These are phyloP conservation scores for Drosophila pandora DNA, from an alignment of 1,140 invertebrate genomes.

Conservation along the genomic window DNA sequence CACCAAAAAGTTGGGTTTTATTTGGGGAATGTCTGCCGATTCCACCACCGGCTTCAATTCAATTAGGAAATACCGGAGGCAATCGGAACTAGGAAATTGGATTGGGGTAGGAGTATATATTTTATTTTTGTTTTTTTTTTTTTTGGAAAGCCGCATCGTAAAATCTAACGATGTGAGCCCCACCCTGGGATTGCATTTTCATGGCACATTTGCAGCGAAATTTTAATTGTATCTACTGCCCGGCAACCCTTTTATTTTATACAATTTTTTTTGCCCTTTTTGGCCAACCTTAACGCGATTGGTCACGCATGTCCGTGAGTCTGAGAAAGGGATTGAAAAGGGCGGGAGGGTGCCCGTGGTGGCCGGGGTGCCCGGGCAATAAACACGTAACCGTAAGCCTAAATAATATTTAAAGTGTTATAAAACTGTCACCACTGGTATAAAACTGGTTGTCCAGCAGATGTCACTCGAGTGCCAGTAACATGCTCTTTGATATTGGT, in stretches of 20 bases:
- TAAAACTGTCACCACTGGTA: slow-evolving; percentile 79
- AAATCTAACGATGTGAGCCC: slow-evolving; percentile 73
- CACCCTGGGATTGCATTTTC: slow-evolving; percentile 72
- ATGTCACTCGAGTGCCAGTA: slow-evolving; percentile 51
- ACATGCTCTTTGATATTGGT: slow-evolving; percentile 52
- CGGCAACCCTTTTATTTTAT: slow-evolving; percentile 56
- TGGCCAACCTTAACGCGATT: slow-evolving; percentile 63
- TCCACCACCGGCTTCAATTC: slow-evolving; percentile 35
- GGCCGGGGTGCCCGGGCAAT: slow-evolving; percentile 47
- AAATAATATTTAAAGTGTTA: slow-evolving; percentile 77
- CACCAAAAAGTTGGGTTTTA: slow-evolving; percentile 15
- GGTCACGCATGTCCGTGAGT: slow-evolving; percentile 72
- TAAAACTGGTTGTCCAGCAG: no score
- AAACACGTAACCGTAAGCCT: slow-evolving; percentile 70
- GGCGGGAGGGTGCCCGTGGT: background rate
- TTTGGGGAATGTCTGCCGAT: background rate
- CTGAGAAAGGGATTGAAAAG: slow-evolving; percentile 26
- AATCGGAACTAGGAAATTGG: slow-evolving; percentile 22
- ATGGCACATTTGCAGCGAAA: slow-evolving; percentile 72
- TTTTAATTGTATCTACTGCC: slow-evolving; percentile 74
- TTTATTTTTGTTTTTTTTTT: no score
- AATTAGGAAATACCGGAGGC: slow-evolving; percentile 47
- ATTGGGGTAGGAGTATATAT: background rate
- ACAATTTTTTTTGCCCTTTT: background rate
- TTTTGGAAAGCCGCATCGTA: slow-evolving; percentile 62